Evolutionary conservation across 2,888 invertebrate species (phyloP), one percentile per base, ranked within the genome.

Genomic region (Sepiola atlantica): DNA sequence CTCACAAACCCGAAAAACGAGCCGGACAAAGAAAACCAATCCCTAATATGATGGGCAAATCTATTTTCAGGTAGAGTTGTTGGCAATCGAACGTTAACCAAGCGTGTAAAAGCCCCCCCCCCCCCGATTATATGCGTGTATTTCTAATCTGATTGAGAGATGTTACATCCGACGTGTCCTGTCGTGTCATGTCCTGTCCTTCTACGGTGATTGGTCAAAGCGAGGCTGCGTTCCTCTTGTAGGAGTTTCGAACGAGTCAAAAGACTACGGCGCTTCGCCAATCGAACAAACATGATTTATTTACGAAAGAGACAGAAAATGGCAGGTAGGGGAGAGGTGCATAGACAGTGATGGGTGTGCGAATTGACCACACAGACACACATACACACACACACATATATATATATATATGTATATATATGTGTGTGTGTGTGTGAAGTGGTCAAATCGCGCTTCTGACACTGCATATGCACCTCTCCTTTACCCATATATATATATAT

Each of bases 201-300:
- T 18, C n/a, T n/a, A 21, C 6, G 61, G 61, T 61, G 61, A 61
- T 61, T 28, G 61, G 61, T 61, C 61, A 61, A 61, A 45, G 45
- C 4, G 61, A 61, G 24, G 21, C 61, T 61, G 61, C 24, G 24
- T 61, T 61, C 24, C 61, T 61, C 24, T 24, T 61, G 24, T 4
- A 45, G 61, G 28, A 61, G 28, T 24, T 24, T 61, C 61, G 61
- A 45, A 45, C 8, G 8, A 24, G 61, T 61, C 61, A 77, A 77
- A 77, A 4, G 77, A 77, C 77, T 57, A 77, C 45, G 45, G 32
- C n/a, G 77, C n/a, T 77, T 77, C n/a, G 32, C 77, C 77, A 77
- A 77, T 77, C 32, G 77, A 77, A 77, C 77, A 77, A 77, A 77
- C 77, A 77, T 77, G 77, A 77, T 77, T 77, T 77, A 77, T n/a